Evolutionary conservation across 2,888 invertebrate species (phyloP).

Genomic region (Nomada fucata): DNA sequence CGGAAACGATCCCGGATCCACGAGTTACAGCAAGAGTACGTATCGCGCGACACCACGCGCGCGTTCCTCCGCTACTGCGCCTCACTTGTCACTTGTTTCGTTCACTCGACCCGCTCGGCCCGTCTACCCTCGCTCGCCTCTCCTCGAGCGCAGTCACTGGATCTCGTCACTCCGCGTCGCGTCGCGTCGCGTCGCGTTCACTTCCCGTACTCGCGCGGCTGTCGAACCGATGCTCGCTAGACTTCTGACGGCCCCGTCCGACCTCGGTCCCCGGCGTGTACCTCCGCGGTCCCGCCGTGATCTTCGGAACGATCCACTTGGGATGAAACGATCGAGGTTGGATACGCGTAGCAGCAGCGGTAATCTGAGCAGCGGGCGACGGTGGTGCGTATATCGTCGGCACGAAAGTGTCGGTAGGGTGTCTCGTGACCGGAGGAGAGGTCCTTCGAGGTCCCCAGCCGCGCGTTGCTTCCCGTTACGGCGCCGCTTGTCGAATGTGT

Average conservation of each 20-base stretch:
- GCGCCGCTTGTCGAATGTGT: conserved; percentile 85
- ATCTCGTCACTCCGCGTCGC: conserved; percentile 30
- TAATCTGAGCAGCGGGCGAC: conserved; percentile 63
- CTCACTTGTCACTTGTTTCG: not conserved
- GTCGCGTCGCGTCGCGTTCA: conserved; percentile 6
- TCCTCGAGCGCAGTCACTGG: conserved; percentile 39
- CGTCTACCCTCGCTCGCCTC: not conserved
- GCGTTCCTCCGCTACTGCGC: not conserved
- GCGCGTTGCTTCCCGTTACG: conserved; percentile 84
- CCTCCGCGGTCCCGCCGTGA: conserved; percentile 48
- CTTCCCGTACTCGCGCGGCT: conserved; percentile 4
- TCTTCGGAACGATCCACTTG: conserved; percentile 45
- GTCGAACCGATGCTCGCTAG: not conserved
- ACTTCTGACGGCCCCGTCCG: not conserved
- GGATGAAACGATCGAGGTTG: conserved; percentile 46
- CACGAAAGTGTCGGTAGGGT: conserved; percentile 67
- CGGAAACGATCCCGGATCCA: conserved; percentile 25
- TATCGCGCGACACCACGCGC: no score
- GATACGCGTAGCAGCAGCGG: conserved; percentile 38
- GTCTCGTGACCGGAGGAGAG: conserved; percentile 74
- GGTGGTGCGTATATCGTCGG: conserved; percentile 66
- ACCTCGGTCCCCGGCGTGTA: conserved; percentile 38
- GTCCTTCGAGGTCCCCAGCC: conserved; percentile 82
- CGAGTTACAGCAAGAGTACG: no score
- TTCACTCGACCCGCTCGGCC: conserved; percentile 1